Base-by-base conservation (phyloP, 2,888 invertebrate genomes). In the Plagiodera versicolora region DNA sequence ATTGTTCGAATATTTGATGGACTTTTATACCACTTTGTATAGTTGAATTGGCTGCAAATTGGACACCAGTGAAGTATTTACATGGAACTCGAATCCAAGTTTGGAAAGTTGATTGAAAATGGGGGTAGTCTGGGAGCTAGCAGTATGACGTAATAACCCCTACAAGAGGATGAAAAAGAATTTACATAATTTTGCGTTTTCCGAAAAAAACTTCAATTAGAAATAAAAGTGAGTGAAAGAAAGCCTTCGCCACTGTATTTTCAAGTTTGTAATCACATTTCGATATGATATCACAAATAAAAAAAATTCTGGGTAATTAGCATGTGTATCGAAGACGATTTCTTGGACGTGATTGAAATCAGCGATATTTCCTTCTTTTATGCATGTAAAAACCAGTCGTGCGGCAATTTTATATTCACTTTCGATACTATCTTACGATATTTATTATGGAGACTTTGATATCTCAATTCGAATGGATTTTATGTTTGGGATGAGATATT, bases 381-480 rank as follows among this genome's bases (percentile, higher is more conserved):
- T 39, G 32, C 5, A 32, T 35, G 10, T 10, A 5, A 35, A 20
- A 52, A 39, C 44, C 20, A 39, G 16, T 52, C 14, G 18, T 39
- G 52, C 20, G 52, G 52, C 39, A 10, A 20, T 19, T 39, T 52
- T 17, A 24, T 17, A 17, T 51, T 51, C 32, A 30, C 10, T 52
- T 52, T 61, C 54, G 64, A 64, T 59, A 49, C 11, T 63, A 64
- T 64, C 64, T 64, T 49, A 20, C 44, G 46, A 59, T 64, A 64
- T 61, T 64, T 64, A 64, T 64, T 56, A 49, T 48, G 19, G 19
- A 48, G 59, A 35, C 50, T 64, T 64, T 64, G 61, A 64, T 61
- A 64, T 64, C 64, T 64, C 61, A 64, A 64, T 64, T 64, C 48
- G 47, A 57, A 19, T n/a, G 52, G 48, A 48, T 58, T 61, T 60